Conservation (phyloP, 2,888 invertebrate genomes). For the Orgyia antiqua region DNA sequence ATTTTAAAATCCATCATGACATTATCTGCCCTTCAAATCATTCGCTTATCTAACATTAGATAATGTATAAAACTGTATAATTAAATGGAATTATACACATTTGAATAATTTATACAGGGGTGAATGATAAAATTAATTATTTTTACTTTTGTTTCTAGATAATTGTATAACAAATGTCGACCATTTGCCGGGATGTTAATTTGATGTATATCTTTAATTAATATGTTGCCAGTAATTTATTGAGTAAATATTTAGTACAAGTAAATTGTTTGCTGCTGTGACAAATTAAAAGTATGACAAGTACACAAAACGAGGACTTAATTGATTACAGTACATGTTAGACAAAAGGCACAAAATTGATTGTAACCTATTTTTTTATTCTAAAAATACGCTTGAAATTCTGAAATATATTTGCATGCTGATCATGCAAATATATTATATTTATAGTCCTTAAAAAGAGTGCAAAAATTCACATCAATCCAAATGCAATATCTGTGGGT, state of each 20-base stretch:
- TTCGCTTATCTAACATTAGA: constrained; percentile 6
- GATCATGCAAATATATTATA: too few relatives aligned
- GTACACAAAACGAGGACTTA: too few relatives aligned
- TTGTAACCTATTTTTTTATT: too few relatives aligned
- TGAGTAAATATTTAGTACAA: background rate
- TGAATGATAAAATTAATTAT: constrained; percentile 11
- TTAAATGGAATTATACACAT: constrained; percentile 5
- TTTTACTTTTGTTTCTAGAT: constrained; percentile 5
- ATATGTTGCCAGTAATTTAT: constrained; percentile 24
- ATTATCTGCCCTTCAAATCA: constrained; percentile 10
- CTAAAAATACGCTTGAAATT: too few relatives aligned
- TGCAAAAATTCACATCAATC: too few relatives aligned
- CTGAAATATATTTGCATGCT: too few relatives aligned
- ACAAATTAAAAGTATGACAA: too few relatives aligned
- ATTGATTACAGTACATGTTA: too few relatives aligned
- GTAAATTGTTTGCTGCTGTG: too few relatives aligned
- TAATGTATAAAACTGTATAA: constrained; percentile 18
- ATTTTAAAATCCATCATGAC: constrained; percentile 8
- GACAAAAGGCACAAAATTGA: too few relatives aligned
- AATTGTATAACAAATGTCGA: constrained; percentile 31
- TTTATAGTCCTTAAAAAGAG: too few relatives aligned
- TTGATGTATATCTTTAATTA: constrained; percentile 28
- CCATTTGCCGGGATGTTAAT: constrained; percentile 17
- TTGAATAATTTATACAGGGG: constrained; percentile 9
- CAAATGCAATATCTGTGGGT: too few relatives aligned